phyloP scores from a whole-genome alignment of 1,140 invertebrate species.

The Fopius arisanus region DNA sequence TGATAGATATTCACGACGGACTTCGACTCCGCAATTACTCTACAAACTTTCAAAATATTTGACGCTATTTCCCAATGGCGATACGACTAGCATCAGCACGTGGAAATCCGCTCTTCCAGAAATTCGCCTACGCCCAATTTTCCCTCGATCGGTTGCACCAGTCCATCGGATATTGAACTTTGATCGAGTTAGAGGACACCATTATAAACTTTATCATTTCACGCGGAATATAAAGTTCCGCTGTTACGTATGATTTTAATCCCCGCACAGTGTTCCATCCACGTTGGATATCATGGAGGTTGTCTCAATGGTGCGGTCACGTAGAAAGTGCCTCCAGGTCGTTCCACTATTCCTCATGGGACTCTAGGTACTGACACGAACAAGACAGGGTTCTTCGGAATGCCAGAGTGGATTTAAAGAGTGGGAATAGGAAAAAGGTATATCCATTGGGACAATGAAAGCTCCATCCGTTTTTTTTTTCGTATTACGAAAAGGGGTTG shows the following conservation, averaged over 20 bases:
- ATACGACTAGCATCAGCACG: no score
- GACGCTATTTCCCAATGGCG: no score
- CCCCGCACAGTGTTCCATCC: neutral
- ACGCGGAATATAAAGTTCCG: neutral
- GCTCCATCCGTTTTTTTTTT: neutral
- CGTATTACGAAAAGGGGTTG: neutral
- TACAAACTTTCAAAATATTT: no score
- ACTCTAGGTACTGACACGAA: neutral
- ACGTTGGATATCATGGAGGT: neutral
- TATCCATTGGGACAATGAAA: conserved; percentile 1
- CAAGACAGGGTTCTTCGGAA: conserved; percentile 6
- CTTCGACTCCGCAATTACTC: no score
- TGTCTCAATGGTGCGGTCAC: conserved; percentile 7
- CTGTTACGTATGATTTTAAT: neutral
- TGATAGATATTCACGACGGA: no score
- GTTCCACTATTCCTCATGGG: neutral
- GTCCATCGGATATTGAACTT: conserved; percentile 12
- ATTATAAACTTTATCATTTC: conserved; percentile 16
- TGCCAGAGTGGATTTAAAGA: neutral
- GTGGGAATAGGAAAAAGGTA: conserved; percentile 10
- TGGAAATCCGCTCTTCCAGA: neutral
- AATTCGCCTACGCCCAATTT: neutral
- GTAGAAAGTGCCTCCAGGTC: neutral
- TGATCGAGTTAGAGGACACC: neutral
- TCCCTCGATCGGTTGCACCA: neutral